Evolutionary conservation across 2,888 invertebrate species (phyloP).

Genomic region (Melieria picta): DNA sequence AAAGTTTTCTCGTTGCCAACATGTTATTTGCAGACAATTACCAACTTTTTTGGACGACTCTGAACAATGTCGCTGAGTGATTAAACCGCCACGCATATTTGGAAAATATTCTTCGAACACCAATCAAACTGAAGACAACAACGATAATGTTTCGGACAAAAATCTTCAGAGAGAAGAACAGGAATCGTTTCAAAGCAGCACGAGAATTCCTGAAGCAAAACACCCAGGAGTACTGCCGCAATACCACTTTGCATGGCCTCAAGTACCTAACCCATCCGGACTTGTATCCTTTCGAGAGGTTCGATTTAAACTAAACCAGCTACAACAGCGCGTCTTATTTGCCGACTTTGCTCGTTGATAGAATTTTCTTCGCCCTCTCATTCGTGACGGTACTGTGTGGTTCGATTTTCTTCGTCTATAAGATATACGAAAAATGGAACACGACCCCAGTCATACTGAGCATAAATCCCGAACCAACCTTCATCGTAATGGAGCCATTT

Average conservation of each 20-base stretch:
- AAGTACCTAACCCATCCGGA: slow-evolving; percentile 76
- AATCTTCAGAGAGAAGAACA: too few species aligned
- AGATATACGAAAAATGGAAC: slow-evolving; percentile 76
- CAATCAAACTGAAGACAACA: too few species aligned
- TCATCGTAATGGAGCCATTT: slow-evolving; percentile 76
- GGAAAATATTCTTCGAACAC: too few species aligned
- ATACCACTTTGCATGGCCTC: slow-evolving; percentile 77
- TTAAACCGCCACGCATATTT: too few species aligned
- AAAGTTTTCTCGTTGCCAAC: too few species aligned
- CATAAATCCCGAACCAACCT: slow-evolving; percentile 75
- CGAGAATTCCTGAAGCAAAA: slow-evolving; percentile 25
- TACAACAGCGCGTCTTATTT: neutral
- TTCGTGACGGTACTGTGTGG: slow-evolving; percentile 76
- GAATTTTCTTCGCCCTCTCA: slow-evolving; percentile 75
- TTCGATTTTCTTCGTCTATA: slow-evolving; percentile 73
- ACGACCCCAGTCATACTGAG: slow-evolving; percentile 78
- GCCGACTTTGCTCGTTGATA: neutral
- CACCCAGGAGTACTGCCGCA: slow-evolving; percentile 57
- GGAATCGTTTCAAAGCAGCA: too few species aligned
- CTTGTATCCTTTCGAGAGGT: slow-evolving; percentile 76
- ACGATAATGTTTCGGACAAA: too few species aligned
- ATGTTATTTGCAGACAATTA: too few species aligned
- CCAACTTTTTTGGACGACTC: too few species aligned
- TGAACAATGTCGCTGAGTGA: too few species aligned
- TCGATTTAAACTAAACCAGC: neutral